Conservation (phyloP, 2,888 invertebrate genomes). For the Mimas tiliae region DNA sequence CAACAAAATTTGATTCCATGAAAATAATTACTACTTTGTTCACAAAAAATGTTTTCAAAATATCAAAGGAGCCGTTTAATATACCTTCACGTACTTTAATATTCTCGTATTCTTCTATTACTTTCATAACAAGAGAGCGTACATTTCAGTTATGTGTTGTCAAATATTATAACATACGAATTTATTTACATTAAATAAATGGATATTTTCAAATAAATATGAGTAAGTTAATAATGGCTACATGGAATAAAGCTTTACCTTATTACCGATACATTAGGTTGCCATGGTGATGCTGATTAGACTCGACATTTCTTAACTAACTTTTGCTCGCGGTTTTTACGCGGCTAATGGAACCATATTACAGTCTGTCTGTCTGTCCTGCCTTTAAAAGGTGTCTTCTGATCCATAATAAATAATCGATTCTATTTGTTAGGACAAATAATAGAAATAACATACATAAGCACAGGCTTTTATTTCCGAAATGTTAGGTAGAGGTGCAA, state of each 20-base stretch:
- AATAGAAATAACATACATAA: too few relatives aligned
- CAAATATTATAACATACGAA: slow-evolving; percentile 6
- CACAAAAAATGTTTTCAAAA: neutral
- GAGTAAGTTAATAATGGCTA: neutral
- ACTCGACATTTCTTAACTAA: neutral
- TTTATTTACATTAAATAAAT: neutral
- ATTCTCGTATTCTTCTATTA: neutral
- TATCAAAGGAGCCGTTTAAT: slow-evolving; percentile 18
- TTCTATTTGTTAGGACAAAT: too few relatives aligned
- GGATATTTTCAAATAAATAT: neutral
- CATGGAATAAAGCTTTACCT: neutral
- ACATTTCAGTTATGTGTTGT: neutral
- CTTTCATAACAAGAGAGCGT: slow-evolving; percentile 3
- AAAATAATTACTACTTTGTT: neutral
- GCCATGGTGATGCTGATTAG: neutral
- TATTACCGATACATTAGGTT: neutral
- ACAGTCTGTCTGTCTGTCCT: too few relatives aligned
- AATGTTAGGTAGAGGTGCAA: too few relatives aligned
- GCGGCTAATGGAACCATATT: too few relatives aligned
- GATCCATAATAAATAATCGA: too few relatives aligned
- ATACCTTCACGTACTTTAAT: neutral
- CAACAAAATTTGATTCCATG: neutral
- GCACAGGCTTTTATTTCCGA: too few relatives aligned
- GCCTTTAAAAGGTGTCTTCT: too few relatives aligned
- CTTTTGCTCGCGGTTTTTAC: neutral